Percentiles rank a stretch among this genome's conserved stretches.
Evolutionary conservation across 1,140 invertebrate species (phyloP).

Genomic region (Leucophenga varia): DNA sequence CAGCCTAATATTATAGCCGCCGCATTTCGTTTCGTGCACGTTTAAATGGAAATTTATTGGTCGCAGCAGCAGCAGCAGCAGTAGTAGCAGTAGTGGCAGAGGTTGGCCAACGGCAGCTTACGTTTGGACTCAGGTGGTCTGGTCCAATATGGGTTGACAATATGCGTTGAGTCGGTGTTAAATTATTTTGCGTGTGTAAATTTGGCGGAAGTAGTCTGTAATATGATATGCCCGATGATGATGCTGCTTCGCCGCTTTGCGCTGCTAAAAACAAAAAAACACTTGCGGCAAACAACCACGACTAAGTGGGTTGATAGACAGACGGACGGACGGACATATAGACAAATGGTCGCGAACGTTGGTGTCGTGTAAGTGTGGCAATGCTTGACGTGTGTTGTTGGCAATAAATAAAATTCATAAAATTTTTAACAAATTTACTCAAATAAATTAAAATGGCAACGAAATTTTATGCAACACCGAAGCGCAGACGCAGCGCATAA

Average conservation of each 20-base stretch:
- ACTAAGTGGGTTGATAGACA: too few species aligned
- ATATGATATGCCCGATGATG: slow-evolving; percentile 52
- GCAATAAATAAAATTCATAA: slow-evolving; percentile 49
- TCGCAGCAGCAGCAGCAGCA: too few species aligned
- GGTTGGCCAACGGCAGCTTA: too few species aligned
- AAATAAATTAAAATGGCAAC: slow-evolving; percentile 49
- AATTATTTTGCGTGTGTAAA: slow-evolving; percentile 54
- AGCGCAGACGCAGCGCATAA: too few species aligned
- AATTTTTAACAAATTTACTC: slow-evolving; percentile 49
- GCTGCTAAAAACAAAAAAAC: too few species aligned
- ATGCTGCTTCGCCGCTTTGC: too few species aligned
- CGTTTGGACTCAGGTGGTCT: too few species aligned
- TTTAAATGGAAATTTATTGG: slow-evolving; percentile 25
- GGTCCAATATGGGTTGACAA: too few species aligned
- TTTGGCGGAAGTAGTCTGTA: slow-evolving; percentile 53
- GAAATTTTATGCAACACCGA: slow-evolving; percentile 20
- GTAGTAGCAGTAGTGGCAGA: too few species aligned
- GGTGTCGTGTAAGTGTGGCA: slow-evolving; percentile 3
- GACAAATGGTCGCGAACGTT: neutral
- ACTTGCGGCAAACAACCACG: slow-evolving; percentile 30
- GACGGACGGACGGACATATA: neutral
- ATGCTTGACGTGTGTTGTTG: slow-evolving; percentile 17
- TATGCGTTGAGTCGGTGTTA: slow-evolving; percentile 36
- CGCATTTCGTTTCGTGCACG: slow-evolving; percentile 1
- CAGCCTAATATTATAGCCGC: too few species aligned